Conservation (phyloP, 2,797 vertebrate species). For the Pitangus sulphuratus region DNA sequence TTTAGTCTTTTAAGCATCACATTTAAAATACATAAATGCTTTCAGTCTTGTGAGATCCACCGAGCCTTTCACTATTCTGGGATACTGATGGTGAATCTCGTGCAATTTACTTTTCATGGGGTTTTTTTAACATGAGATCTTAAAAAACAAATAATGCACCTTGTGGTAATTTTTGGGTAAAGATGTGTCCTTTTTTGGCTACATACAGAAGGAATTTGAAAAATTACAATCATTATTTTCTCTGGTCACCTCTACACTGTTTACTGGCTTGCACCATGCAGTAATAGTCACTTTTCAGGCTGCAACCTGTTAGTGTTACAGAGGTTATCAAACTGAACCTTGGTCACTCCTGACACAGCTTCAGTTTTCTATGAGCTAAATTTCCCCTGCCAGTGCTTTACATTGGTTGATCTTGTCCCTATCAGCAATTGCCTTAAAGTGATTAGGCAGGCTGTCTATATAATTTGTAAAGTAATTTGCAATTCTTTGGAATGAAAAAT, state of each 20-base stretch:
- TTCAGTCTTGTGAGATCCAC: background rate
- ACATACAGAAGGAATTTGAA: background rate
- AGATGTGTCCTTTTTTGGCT: background rate
- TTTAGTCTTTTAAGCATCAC: background rate
- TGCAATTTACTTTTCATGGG: background rate
- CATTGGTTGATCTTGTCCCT: background rate
- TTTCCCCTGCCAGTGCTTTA: background rate
- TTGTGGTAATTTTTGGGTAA: background rate
- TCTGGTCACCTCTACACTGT: background rate
- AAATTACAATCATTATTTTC: background rate
- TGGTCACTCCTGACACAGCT: background rate
- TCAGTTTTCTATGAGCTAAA: background rate
- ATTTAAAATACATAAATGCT: background rate
- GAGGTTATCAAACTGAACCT: background rate
- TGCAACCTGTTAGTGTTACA: background rate
- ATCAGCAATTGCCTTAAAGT: constrained; percentile 6
- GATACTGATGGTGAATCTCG: background rate
- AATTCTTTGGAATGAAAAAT: background rate
- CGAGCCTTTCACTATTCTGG: background rate
- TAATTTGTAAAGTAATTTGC: constrained; percentile 21
- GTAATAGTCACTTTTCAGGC: background rate
- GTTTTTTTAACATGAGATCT: background rate
- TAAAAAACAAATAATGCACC: background rate
- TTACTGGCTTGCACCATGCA: background rate
- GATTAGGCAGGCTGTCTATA: background rate